These are phyloP conservation scores for Sebastes goodei DNA, from an alignment of 2,797 vertebrate species.

Conservation along the genomic window DNA sequence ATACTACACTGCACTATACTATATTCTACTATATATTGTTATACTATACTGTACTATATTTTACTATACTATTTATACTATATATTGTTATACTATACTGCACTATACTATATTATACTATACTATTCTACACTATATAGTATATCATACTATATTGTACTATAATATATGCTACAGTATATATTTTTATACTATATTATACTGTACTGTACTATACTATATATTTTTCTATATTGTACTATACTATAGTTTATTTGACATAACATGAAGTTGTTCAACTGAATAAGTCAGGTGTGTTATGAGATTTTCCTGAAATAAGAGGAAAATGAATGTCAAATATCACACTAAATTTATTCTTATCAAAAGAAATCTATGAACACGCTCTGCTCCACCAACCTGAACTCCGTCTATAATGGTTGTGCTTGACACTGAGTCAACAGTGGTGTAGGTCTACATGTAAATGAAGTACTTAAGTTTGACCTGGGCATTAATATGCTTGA, in stretches of 20 bases:
- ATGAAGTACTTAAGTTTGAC: slow-evolving; percentile 6
- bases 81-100: neutral
- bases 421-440: neutral
- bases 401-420: neutral
- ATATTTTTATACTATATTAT: neutral
- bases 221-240: no score
- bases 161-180: no score
- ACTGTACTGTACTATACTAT: neutral
- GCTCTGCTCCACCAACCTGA: neutral
- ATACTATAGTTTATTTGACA: neutral
- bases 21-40: no score
- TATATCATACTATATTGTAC: neutral
- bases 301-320: neutral
- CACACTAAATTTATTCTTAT: neutral
- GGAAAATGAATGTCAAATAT: neutral
- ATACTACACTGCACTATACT: no score
- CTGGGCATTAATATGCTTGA: neutral
- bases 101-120: neutral
- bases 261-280: neutral
- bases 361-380: neutral
- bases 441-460: neutral
- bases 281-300: neutral
- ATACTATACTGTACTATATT: no score
- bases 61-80: no score
- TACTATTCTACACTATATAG: neutral